Conservation (phyloP, 2,888 invertebrate genomes). For the Lithophane socia region DNA sequence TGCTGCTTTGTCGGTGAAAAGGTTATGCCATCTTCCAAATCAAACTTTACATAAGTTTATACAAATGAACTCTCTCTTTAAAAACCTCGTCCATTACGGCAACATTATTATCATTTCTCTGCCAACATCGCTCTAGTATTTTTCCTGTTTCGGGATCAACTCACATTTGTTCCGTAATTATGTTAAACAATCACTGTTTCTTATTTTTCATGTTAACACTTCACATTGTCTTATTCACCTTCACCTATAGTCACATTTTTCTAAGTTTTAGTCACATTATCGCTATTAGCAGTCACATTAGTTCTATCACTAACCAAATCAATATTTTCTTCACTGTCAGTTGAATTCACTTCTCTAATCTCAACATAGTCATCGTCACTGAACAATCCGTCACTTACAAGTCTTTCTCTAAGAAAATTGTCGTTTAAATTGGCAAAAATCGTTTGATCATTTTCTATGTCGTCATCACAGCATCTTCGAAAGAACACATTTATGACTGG, state of each 20-base stretch:
- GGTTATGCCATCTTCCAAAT: neutral
- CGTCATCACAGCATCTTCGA: conserved; percentile 81
- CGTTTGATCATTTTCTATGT: conserved; percentile 84
- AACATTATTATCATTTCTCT: neutral
- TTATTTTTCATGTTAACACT: conserved; percentile 4
- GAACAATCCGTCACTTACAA: conserved; percentile 75
- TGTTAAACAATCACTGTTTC: neutral
- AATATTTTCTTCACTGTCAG: conserved; percentile 62
- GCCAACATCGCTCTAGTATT: neutral
- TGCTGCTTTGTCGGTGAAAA: neutral
- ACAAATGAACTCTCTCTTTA: neutral
- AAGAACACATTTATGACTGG: conserved; percentile 82
- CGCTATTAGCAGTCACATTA: conserved; percentile 12
- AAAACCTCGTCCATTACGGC: neutral
- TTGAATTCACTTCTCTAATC: conserved; percentile 63
- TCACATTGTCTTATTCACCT: conserved; percentile 24
- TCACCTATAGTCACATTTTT: conserved; percentile 33
- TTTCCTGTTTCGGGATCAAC: neutral
- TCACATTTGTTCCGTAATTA: conserved; percentile 7
- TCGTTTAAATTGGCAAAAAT: conserved; percentile 82
- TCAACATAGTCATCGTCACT: conserved; percentile 67
- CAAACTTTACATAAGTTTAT: neutral
- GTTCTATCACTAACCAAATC: conserved; percentile 22
- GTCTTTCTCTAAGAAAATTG: conserved; percentile 80
- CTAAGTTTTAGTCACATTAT: conserved; percentile 34